Conservation (phyloP, 2,797 vertebrate species). For the Acanthis flammea region DNA sequence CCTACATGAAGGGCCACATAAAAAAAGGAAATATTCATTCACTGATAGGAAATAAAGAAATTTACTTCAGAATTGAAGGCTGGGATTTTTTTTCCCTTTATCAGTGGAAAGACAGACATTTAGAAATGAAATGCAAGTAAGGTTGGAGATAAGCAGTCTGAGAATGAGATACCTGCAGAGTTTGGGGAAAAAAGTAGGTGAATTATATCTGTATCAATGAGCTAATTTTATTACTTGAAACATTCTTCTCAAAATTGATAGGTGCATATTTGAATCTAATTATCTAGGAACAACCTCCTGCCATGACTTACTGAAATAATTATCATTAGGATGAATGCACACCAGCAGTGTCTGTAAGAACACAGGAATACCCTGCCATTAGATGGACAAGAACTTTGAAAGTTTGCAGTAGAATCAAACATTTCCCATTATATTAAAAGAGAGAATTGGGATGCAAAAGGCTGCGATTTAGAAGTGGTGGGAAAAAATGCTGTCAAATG, state of each 20-base stretch:
- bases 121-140: not conserved
- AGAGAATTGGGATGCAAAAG: slow-evolving; percentile 55
- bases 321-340: not conserved
- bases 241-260: not conserved
- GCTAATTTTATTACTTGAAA: not conserved
- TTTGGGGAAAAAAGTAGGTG: not conserved
- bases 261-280: not conserved
- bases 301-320: not conserved
- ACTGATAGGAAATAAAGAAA: not conserved
- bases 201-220: not conserved
- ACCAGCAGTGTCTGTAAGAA: not conserved
- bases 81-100: not conserved
- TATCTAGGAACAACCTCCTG: not conserved
- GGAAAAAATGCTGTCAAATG: slow-evolving; percentile 69
- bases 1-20: not conserved
- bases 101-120: not conserved
- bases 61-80: not conserved
- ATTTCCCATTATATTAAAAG: slow-evolving; percentile 59
- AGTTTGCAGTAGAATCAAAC: slow-evolving; percentile 11
- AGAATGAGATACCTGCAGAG: not conserved
- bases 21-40: not conserved
- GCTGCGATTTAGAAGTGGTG: slow-evolving; percentile 52
- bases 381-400: not conserved
- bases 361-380: not conserved
- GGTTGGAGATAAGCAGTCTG: not conserved